Base-by-base conservation (phyloP, 2,888 invertebrate species). In the Tinea semifulvella region DNA sequence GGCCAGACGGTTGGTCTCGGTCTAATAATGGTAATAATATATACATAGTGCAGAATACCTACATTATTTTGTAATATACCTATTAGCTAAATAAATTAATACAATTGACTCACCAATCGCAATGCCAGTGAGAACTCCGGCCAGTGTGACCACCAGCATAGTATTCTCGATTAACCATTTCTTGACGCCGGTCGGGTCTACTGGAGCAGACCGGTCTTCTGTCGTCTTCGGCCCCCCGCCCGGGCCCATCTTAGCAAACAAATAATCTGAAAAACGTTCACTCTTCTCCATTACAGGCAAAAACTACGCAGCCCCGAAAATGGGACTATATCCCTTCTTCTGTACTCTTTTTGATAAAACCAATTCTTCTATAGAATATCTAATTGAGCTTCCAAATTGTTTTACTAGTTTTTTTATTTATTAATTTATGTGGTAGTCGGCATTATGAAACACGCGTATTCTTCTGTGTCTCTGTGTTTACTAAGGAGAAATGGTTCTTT, bases 231-330 rank as follows among this genome's bases (percentile, higher is more conserved):
- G 84, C 60, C 85, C 81, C 53, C 82, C 72, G 54, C 82, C 82
- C 56, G 86, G 85, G 65, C 88, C 88, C 89, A 90, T 90, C 84
- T 90, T 90, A 72, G 88, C 88, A 71, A 90, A 90, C 74, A 89
- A 82, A 77, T 90, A 90, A 75, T 89, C 90, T 88, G 88, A 87
- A 85, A 89, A 88, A 60, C 84, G 84, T 71, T 81, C 84, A 74
- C 84, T 71, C 72, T 82, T 85, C 83, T 85, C 85, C 85, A 85
- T 84, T 61, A 75, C 79, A 71, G 65, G 62, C 52, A 55, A 52
- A 59, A 17, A 13, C 7, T 22, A 42, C 26, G 27, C 17, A 36
- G 36, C 36, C 36, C 36, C 36, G n/a, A 18, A 18, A 10, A 36
- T 36, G 36, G 36, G 36, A 16, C 31, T 31, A 31, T 14, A n/a